Evolutionary conservation across 2,797 vertebrate species (phyloP).

Genomic region (Channa striata): DNA sequence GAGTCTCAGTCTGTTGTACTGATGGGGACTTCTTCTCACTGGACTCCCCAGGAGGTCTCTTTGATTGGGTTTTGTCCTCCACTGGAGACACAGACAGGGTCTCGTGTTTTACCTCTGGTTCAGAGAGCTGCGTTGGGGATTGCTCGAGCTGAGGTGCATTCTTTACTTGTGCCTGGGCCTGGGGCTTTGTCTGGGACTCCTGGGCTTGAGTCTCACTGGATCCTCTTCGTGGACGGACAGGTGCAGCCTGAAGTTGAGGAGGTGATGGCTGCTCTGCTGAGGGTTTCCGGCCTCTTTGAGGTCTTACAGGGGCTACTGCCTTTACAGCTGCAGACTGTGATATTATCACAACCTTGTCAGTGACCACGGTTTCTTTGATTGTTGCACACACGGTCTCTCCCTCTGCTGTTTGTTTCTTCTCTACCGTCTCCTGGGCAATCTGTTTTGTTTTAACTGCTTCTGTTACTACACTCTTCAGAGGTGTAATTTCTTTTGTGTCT

Average conservation of each 20-base stretch:
- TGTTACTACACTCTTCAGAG: constrained; percentile 39
- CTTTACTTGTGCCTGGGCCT: constrained; percentile 35
- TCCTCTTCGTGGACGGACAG: constrained; percentile 57
- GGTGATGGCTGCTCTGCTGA: constrained; percentile 67
- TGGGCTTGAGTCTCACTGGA: constrained; percentile 68
- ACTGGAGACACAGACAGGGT: constrained; percentile 36
- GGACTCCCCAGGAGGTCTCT: constrained; percentile 36
- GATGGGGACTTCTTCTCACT: constrained; percentile 44
- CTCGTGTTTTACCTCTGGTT: constrained; percentile 48
- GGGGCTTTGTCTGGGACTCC: constrained; percentile 41
- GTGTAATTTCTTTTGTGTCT: constrained; percentile 36
- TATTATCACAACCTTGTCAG: constrained; percentile 43
- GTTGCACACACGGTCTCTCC: constrained; percentile 37
- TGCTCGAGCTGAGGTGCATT: constrained; percentile 14
- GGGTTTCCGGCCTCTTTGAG: constrained; percentile 73
- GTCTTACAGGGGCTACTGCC: constrained; percentile 70
- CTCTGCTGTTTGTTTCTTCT: constrained; percentile 47
- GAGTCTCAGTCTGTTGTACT: constrained; percentile 47
- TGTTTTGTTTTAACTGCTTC: constrained; percentile 41
- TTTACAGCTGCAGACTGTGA: constrained; percentile 55
- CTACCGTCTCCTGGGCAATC: constrained; percentile 17
- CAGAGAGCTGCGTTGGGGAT: constrained; percentile 31
- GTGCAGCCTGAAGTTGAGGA: constrained; percentile 63
- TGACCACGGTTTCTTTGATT: constrained; percentile 60
- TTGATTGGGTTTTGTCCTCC: constrained; percentile 34